Conservation (phyloP, 1,140 invertebrate species). For the Meloidogyne exigua region DNA sequence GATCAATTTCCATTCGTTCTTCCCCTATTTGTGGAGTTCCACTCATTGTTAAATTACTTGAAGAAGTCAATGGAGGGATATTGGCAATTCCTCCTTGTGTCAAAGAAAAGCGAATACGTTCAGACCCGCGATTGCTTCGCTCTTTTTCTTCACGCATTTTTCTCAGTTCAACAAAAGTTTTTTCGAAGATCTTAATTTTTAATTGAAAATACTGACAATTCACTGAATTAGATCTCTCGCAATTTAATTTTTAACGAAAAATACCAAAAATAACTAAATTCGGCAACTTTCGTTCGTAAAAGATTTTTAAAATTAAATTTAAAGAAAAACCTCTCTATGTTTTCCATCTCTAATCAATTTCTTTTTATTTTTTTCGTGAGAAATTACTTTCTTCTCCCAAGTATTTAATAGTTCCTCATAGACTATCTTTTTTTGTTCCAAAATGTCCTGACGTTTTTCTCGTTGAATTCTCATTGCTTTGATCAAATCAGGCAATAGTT, state of each 20-base stretch:
- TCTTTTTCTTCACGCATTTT: constrained; percentile 43
- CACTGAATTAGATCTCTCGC: too few relatives aligned
- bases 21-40: constrained; percentile 11
- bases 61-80: not conserved
- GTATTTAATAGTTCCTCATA: constrained; percentile 28
- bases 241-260: too few relatives aligned
- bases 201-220: not conserved
- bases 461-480: constrained; percentile 34
- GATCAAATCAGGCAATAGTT: constrained; percentile 26
- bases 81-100: constrained; percentile 20
- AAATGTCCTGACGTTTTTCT: constrained; percentile 10
- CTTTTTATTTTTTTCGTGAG: constrained; percentile 33
- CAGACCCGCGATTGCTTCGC: constrained; percentile 32
- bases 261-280: too few relatives aligned
- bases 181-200: constrained; percentile 38
- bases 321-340: constrained; percentile 32
- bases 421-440: constrained; percentile 20
- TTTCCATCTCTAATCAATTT: constrained; percentile 38
- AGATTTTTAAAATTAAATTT: not conserved
- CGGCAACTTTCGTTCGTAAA: too few relatives aligned
- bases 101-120: constrained; percentile 33
- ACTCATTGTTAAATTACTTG: constrained; percentile 4
- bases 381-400: constrained; percentile 38
- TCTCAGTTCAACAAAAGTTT: constrained; percentile 35
- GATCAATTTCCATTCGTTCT: constrained; percentile 15